A percentile compares a stretch with the other conserved stretches of the same genome.
These are phyloP conservation scores for Microtus pennsylvanicus DNA, from an alignment of 2,113 vertebrate species.

Conservation along the genomic window DNA sequence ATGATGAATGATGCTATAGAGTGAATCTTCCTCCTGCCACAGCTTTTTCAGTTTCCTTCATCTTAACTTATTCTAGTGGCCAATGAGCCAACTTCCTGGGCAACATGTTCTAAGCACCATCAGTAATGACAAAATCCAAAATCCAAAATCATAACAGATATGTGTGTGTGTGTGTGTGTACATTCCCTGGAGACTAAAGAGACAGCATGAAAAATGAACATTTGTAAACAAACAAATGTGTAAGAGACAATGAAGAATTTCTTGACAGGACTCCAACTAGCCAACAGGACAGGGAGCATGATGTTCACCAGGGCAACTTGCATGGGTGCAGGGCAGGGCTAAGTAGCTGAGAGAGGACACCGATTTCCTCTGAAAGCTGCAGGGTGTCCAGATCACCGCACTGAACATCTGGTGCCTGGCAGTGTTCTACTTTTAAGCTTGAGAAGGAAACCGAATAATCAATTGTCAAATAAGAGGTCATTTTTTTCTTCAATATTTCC, in stretches of 20 bases:
- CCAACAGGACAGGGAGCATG: accelerated
- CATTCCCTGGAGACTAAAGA: too few relatives aligned
- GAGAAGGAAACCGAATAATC: constrained; percentile 24
- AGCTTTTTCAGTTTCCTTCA: neutral
- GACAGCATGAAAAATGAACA: neutral
- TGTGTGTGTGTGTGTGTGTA: too few relatives aligned
- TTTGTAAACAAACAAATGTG: neutral
- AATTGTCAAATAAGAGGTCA: neutral
- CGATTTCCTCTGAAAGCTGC: neutral
- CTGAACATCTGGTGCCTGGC: neutral
- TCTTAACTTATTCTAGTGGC: neutral
- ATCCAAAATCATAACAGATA: neutral
- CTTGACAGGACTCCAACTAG: neutral
- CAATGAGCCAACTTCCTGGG: neutral
- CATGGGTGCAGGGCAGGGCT: too few relatives aligned
- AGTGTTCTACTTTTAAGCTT: neutral
- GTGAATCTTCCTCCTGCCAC: neutral
- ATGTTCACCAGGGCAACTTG: neutral
- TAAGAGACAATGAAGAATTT: neutral
- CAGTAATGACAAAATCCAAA: neutral
- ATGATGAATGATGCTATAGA: neutral
- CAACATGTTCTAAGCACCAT: neutral
- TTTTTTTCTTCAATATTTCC: neutral
- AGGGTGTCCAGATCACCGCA: neutral
- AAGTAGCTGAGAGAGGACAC: neutral